Conservation (phyloP, 53 echinoderm and acorn worm genomes). For the Astropecten irregularis region DNA sequence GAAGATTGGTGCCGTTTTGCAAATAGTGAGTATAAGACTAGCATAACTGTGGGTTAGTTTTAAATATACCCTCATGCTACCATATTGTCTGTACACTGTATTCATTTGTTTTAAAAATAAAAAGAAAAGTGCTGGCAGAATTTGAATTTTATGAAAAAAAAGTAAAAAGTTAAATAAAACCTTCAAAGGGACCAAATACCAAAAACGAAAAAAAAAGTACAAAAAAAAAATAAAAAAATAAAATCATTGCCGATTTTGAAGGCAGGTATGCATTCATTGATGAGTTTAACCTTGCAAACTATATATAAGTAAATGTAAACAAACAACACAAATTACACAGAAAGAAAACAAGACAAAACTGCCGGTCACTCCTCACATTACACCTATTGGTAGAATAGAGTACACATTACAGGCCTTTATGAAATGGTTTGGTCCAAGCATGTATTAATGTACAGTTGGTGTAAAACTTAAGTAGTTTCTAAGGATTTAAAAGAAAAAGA, state of each 20-base stretch:
- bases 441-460: slow-evolving; percentile 57
- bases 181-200: slow-evolving; percentile 55
- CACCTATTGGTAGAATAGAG: background rate
- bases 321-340: no score
- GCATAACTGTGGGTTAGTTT: background rate
- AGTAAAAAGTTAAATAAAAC: slow-evolving; percentile 36
- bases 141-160: slow-evolving; percentile 53
- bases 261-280: slow-evolving; percentile 54
- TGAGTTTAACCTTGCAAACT: slow-evolving; percentile 56
- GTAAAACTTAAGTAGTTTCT: slow-evolving; percentile 57
- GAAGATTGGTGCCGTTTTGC: slow-evolving; percentile 11
- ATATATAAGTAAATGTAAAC: slow-evolving; percentile 45
- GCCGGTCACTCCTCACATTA: slow-evolving; percentile 32
- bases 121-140: slow-evolving; percentile 43
- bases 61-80: background rate
- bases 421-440: slow-evolving; percentile 32
- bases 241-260: slow-evolving; percentile 42
- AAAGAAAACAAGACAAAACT: slow-evolving; percentile 3
- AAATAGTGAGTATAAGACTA: slow-evolving; percentile 14
- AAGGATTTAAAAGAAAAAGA: slow-evolving; percentile 12
- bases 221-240: slow-evolving; percentile 5
- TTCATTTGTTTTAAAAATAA: slow-evolving; percentile 49
- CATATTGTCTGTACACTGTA: slow-evolving; percentile 43
- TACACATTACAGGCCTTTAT: slow-evolving; percentile 34
- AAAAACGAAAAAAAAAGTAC: slow-evolving; percentile 35